A percentile compares a stretch with the other conserved stretches of the same genome.
phyloP scores from a whole-genome alignment of 2,113 vertebrate species.

The Dicrurus megarhynchus region DNA sequence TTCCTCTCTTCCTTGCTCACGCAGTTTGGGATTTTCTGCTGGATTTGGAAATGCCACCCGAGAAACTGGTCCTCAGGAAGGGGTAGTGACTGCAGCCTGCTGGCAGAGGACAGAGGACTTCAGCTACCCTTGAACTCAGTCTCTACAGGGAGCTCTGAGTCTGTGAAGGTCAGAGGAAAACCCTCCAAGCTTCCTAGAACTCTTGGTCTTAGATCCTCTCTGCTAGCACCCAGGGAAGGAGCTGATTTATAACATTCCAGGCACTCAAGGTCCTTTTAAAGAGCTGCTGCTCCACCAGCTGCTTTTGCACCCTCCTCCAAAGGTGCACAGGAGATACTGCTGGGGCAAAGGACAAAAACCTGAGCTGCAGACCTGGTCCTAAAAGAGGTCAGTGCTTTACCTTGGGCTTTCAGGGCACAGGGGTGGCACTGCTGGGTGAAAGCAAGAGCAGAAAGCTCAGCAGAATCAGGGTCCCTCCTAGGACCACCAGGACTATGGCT shows the following conservation, averaged over 20 bases:
- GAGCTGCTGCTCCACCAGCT: not conserved
- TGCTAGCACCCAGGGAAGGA: not conserved
- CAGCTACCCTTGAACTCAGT: not conserved
- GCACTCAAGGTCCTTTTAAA: not conserved
- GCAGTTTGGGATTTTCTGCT: not conserved
- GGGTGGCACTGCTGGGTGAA: not conserved
- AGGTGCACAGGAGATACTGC: not conserved
- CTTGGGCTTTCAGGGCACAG: not conserved
- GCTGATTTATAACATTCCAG: not conserved
- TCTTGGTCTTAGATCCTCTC: not conserved
- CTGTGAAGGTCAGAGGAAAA: not conserved
- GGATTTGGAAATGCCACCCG: not conserved
- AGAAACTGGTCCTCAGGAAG: not conserved
- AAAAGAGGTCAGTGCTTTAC: accelerated
- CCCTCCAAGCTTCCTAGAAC: not conserved
- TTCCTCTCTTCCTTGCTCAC: not conserved
- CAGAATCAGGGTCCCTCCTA: not conserved
- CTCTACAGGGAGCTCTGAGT: not conserved
- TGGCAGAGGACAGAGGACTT: not conserved
- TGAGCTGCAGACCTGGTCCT: not conserved
- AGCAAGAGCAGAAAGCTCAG: not conserved
- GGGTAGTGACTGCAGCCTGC: not conserved
- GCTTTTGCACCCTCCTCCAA: not conserved
- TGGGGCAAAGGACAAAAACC: not conserved
- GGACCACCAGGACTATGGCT: not conserved